Base-by-base conservation (phyloP, 2,797 vertebrate species). In the Anolis apletophallus region DNA sequence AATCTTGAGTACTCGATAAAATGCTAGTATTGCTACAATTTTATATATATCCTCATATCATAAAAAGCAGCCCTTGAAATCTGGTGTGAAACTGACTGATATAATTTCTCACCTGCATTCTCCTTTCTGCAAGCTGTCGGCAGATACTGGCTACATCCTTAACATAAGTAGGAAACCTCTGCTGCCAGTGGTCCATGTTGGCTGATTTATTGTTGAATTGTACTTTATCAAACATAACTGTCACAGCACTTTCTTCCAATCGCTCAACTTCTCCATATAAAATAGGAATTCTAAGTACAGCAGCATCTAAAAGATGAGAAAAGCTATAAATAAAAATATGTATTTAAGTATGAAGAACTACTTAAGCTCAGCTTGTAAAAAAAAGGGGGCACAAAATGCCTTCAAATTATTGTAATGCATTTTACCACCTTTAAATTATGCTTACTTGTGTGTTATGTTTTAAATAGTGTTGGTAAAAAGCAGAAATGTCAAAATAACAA, bases 221-320 rank as follows among this genome's bases (percentile, higher is more conserved):
- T 8, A 99, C 97, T 83, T 97, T 97, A 69, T 97, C 96, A 96
- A 98, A 99, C 96, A 99, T 95, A 3, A 98, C 93, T 0, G 98
- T 99, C 89, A 99, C 98, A 0, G 98, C 98, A 7, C 99, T 99
- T 93, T 99, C 99, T 5, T 97, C 96, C 79, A 98, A 96, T 1
- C 96, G 97, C 94, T 99, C 98, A 80, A 98, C 98, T 72, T 98
- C 98, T 46, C 99, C 98, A 6, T 98, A 99, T 67, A 99, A 93
- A 36, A 99, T 85, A 0, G 98, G 98, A 86, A 99, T 97, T 46
- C 99, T 94, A 87, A 99, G 96, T 23, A 99, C 95, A 19, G 97
- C 97, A 6, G 98, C 97, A 85, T 95, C 98, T 98, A 84, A 52
- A 75, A 85, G 9, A 8, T 81, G 40, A 52, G 4, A 87, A 59